Evolutionary conservation across 35 echinoderm and acorn worm genomes (phyloP), one percentile per base, ranked within the genome.

Genomic region (Patiria miniata): DNA sequence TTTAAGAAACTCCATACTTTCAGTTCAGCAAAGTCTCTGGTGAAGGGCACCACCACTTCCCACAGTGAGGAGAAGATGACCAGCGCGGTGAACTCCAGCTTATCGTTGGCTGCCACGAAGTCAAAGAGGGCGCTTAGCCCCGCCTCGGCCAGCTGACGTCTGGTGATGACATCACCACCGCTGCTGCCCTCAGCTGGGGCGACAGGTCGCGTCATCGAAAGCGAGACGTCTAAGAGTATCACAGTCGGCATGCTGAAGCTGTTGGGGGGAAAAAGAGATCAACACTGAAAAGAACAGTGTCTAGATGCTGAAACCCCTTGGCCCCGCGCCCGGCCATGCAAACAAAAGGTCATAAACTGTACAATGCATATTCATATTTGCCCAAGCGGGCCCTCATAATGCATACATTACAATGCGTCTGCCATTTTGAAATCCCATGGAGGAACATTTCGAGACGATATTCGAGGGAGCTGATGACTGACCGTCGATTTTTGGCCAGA

Each of bases 51-150:
- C 9, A 91, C 81, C 33, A 95, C 82, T 55, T 95, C 96, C 37
- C 83, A 99, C 52, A 99, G 52, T 9, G 96, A 99, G 8, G 96
- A 99, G 65, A 83, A 99, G 8, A 94, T 85, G 68, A 94, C 83
- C 18, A 99, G 78, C 14, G 96, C 58, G 14, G 89, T 81, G 68
- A 99, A 99, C 34, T 99, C 96, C 61, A 99, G 83, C 17, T 86
- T 83, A 57, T 94, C 79, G 51, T 99, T 88, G 15, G 86, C 83
- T 22, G 89, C 78, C 57, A 91, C 94, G 89, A 92, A 99, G 40
- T 99, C 96, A 5, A 99, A 83, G 39, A 99, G 79, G 7, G 86
- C 54, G 18, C 42, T 51, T 3, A 99, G 83, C 38, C 89, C 86
- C 36, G 39, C 87, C n/a, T 94, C 79, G 22, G 92, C 92, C 7